These are phyloP conservation scores for Hirtodrosophila cameraria DNA, from an alignment of 2,888 invertebrate genomes.

Conservation along the genomic window DNA sequence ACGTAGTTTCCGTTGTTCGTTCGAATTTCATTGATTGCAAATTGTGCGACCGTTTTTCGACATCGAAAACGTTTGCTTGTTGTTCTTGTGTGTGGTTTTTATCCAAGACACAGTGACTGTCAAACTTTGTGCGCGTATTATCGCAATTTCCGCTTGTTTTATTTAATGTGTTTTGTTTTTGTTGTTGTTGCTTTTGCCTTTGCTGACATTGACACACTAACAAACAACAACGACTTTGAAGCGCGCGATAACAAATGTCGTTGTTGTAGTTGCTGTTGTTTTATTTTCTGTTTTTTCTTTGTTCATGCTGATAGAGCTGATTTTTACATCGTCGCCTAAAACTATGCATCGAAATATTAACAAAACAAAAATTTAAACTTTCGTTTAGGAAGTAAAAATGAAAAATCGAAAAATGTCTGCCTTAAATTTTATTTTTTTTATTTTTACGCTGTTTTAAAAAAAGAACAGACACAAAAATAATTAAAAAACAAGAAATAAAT, in stretches of 20 bases:
- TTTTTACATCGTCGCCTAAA: conserved; percentile 38
- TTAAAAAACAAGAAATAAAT: background rate
- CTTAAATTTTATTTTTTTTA: too few species aligned
- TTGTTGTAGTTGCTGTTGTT: conserved; percentile 16
- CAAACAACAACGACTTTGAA: conserved; percentile 31
- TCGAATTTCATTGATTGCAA: conserved; percentile 61
- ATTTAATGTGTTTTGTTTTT: conserved; percentile 9
- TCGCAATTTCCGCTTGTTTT: conserved; percentile 42
- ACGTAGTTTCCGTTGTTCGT: conserved; percentile 46
- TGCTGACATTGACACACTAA: conserved; percentile 69
- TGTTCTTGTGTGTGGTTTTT: conserved; percentile 15
- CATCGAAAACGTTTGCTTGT: conserved; percentile 36
- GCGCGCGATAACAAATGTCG: conserved; percentile 56
- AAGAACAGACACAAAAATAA: background rate
- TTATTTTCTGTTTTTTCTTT: conserved; percentile 1
- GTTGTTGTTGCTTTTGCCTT: conserved; percentile 31
- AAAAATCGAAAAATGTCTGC: too few species aligned
- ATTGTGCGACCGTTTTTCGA: conserved; percentile 44
- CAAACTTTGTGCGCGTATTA: conserved; percentile 44
- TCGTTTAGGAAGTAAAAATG: background rate
- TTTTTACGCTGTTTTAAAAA: too few species aligned
- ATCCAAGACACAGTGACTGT: conserved; percentile 49
- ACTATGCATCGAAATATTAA: conserved; percentile 45
- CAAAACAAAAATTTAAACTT: background rate
- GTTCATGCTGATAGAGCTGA: background rate